These are phyloP conservation scores for Micromussa lordhowensis DNA, from an alignment of 92 coral and sea anemone species.

Conservation along the genomic window DNA sequence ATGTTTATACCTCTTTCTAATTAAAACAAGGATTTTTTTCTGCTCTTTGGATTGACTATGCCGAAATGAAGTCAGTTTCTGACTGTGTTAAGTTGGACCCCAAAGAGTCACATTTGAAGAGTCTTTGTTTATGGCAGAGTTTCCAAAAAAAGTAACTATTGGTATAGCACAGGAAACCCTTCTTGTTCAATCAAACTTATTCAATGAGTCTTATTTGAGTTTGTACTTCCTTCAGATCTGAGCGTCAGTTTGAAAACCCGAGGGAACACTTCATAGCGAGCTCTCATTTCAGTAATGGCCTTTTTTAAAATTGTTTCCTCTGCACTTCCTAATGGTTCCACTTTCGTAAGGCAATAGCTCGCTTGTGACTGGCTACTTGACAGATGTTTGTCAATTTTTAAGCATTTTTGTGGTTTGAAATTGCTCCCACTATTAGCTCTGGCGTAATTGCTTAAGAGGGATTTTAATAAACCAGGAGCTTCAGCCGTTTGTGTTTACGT, in stretches of 20 bases:
- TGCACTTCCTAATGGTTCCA: neutral
- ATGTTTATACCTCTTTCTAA: neutral
- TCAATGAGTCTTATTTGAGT: neutral
- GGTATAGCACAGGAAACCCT: neutral
- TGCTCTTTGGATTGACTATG: neutral
- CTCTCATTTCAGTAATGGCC: slow-evolving; percentile 4
- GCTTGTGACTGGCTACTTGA: neutral
- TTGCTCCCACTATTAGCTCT: neutral
- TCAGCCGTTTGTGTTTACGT: neutral
- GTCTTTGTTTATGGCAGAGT: neutral
- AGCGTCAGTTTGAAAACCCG: neutral
- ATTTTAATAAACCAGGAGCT: slow-evolving; percentile 2
- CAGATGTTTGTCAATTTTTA: neutral
- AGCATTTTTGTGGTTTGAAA: slow-evolving; percentile 13
- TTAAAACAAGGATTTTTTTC: neutral
- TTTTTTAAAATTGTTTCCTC: neutral
- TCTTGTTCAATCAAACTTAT: neutral
- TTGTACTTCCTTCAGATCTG: neutral
- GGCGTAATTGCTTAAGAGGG: neutral
- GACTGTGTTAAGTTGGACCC: too few species aligned
- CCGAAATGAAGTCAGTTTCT: neutral
- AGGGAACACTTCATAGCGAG: neutral
- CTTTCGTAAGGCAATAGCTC: neutral
- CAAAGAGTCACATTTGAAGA: neutral
- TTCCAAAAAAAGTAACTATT: neutral